These are phyloP conservation scores for Sigmodon hispidus DNA, from an alignment of 2,113 vertebrate genomes.

Conservation along the genomic window DNA sequence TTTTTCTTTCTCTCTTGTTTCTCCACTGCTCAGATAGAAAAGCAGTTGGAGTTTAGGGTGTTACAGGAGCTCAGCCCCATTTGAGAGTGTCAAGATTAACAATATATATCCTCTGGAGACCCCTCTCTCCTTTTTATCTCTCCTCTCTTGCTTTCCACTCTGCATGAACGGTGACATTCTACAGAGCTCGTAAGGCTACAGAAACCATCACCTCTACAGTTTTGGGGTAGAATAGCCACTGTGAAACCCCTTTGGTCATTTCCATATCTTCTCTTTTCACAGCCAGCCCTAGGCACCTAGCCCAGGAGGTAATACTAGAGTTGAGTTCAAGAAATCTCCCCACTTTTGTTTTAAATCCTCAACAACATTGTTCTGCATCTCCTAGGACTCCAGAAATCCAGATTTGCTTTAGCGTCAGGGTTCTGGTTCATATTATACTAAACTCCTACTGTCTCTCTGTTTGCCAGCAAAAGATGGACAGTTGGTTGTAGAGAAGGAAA, in stretches of 20 bases:
- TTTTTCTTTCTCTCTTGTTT: neutral
- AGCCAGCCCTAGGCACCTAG: neutral
- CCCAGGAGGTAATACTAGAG: neutral
- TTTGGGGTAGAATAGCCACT: neutral
- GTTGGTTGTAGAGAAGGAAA: neutral
- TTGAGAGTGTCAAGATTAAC: neutral
- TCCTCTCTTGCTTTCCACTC: neutral
- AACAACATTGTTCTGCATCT: neutral
- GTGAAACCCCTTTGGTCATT: neutral
- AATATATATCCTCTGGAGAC: neutral
- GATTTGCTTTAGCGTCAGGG: slow-evolving; percentile 1
- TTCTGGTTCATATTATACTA: slow-evolving; percentile 12
- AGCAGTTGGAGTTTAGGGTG: neutral
- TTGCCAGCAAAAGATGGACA: neutral
- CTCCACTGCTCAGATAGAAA: neutral
- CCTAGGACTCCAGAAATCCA: neutral
- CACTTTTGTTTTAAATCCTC: slow-evolving; percentile 10
- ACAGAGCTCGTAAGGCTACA: slow-evolving; percentile 1
- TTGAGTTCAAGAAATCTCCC: neutral
- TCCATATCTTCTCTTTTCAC: neutral
- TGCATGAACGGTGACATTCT: slow-evolving; percentile 15
- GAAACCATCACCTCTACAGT: slow-evolving; percentile 7
- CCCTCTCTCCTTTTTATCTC: neutral
- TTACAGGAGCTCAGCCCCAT: slow-evolving; percentile 4
- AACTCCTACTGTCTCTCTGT: neutral